These are phyloP conservation scores for Nemotelus nigrinus DNA, from an alignment of 2,888 invertebrate species.

Conservation along the genomic window DNA sequence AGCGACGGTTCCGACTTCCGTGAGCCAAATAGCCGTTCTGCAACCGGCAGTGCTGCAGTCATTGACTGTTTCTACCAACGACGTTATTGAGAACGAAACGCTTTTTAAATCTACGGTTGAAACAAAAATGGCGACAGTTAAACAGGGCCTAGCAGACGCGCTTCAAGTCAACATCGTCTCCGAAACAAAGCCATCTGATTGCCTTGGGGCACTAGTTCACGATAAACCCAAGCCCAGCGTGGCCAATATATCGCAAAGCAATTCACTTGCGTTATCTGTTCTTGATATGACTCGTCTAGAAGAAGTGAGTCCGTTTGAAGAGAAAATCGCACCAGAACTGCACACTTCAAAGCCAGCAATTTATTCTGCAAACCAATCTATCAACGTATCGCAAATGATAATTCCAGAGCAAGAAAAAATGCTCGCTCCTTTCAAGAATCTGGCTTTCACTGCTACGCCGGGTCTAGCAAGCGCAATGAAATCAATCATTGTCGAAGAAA, in stretches of 20 bases:
- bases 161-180: constrained; percentile 68
- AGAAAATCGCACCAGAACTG: constrained; percentile 58
- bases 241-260: constrained; percentile 66
- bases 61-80: constrained; percentile 53
- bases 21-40: constrained; percentile 51
- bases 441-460: constrained; percentile 60
- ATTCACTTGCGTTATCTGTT: constrained; percentile 57
- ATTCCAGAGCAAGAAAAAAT: constrained; percentile 65
- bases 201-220: constrained; percentile 60
- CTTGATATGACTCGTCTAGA: constrained; percentile 57
- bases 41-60: constrained; percentile 54
- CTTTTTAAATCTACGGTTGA: constrained; percentile 48
- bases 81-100: constrained; percentile 57
- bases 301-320: constrained; percentile 59
- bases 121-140: constrained; percentile 52
- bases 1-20: constrained; percentile 48
- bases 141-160: constrained; percentile 60
- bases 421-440: constrained; percentile 53
- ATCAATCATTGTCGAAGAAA: constrained; percentile 53
- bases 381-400: constrained; percentile 65
- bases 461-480: constrained; percentile 56
- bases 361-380: constrained; percentile 56
- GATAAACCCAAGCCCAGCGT: constrained; percentile 61
- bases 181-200: constrained; percentile 70
- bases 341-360: constrained; percentile 63